These are phyloP conservation scores for Equus przewalskii DNA, from an alignment of 2,113 vertebrate species.

Conservation along the genomic window DNA sequence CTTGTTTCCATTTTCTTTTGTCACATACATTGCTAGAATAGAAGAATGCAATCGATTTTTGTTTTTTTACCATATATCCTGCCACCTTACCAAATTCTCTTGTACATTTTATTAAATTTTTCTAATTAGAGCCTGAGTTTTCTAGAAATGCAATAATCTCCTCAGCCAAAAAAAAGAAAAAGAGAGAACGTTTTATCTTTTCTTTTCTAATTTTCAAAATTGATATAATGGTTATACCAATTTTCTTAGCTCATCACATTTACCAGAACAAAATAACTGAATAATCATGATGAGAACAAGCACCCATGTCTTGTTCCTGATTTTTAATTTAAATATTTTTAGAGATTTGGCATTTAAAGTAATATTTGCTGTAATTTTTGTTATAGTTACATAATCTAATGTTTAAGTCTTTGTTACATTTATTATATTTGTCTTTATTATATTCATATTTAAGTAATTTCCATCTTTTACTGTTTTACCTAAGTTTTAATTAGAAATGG, in stretches of 20 bases:
- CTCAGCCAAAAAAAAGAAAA: background rate
- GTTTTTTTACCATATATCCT: background rate
- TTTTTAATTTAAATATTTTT: constrained; percentile 12
- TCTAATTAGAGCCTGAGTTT: background rate
- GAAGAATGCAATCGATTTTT: constrained; percentile 2
- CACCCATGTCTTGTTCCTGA: background rate
- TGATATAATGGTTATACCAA: background rate
- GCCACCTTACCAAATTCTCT: background rate
- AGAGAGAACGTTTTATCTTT: background rate
- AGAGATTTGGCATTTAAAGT: background rate
- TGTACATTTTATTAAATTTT: background rate
- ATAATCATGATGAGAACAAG: background rate
- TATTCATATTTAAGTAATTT: constrained; percentile 29
- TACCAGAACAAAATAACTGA: background rate
- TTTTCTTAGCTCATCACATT: background rate
- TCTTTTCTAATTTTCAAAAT: background rate
- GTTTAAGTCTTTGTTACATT: background rate
- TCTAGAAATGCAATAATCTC: background rate
- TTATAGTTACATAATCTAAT: background rate
- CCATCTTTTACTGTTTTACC: background rate
- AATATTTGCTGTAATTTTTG: background rate
- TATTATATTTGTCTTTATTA: background rate
- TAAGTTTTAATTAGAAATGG: background rate
- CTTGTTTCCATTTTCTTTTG: background rate
- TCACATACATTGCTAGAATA: background rate